Conservation (phyloP, 1,140 invertebrate genomes). For the Schlechtendalia chinensis region DNA sequence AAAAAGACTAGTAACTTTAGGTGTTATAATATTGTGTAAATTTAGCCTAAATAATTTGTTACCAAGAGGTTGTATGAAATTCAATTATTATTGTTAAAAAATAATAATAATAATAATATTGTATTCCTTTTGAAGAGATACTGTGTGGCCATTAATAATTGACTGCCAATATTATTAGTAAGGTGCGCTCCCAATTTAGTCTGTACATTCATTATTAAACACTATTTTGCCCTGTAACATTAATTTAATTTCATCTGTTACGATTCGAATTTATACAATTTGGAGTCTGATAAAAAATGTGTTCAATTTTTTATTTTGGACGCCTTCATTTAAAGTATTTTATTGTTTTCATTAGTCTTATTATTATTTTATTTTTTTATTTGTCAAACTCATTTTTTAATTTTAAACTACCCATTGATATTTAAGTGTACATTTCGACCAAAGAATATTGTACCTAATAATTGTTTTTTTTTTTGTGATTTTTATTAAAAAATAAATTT, state of each 20-base stretch:
- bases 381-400: neutral
- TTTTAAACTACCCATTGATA: neutral
- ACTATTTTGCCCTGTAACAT: neutral
- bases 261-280: slow-evolving; percentile 46
- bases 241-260: slow-evolving; percentile 6
- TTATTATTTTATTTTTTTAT: slow-evolving; percentile 16
- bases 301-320: slow-evolving; percentile 34
- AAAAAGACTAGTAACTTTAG: slow-evolving; percentile 33
- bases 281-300: slow-evolving; percentile 43
- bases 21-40: slow-evolving; percentile 30
- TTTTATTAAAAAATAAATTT: neutral
- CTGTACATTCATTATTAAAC: slow-evolving; percentile 15
- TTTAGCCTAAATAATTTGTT: slow-evolving; percentile 38
- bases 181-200: neutral
- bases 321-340: neutral
- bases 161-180: slow-evolving; percentile 36
- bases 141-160: slow-evolving; percentile 10
- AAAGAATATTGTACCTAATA: slow-evolving; percentile 43
- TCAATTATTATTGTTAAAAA: slow-evolving; percentile 11
- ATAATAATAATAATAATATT: neutral
- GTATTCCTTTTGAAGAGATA: neutral
- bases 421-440: slow-evolving; percentile 28
- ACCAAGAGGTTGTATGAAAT: slow-evolving; percentile 34
- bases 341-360: slow-evolving; percentile 32
- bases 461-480: slow-evolving; percentile 26